Conservation (phyloP, 1,140 invertebrate genomes). For the Capitella teleta region DNA sequence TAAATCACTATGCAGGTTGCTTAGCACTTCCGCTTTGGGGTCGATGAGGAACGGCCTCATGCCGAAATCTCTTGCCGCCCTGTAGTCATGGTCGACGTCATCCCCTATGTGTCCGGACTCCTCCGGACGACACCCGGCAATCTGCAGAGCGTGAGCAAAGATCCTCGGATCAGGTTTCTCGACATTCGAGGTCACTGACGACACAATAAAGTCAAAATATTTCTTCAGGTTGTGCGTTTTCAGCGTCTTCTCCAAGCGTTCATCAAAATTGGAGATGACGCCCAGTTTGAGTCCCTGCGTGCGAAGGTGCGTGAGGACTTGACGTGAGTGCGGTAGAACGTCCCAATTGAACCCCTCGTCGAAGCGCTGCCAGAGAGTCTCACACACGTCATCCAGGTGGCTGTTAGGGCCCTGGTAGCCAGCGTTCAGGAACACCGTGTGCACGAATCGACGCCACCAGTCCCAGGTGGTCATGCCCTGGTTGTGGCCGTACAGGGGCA, state of each 20-base stretch:
- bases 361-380: slow-evolving; percentile 44
- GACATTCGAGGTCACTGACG: slow-evolving; percentile 59
- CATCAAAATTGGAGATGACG: slow-evolving; percentile 80
- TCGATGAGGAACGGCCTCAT: slow-evolving; percentile 60
- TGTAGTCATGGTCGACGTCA: slow-evolving; percentile 60
- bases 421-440: slow-evolving; percentile 49
- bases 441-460: slow-evolving; percentile 68
- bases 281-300: slow-evolving; percentile 43
- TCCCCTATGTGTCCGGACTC: slow-evolving; percentile 75
- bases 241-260: slow-evolving; percentile 59
- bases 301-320: slow-evolving; percentile 51
- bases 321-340: slow-evolving; percentile 50
- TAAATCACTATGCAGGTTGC: too few relatives aligned
- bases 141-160: slow-evolving; percentile 57
- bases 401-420: slow-evolving; percentile 13
- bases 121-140: slow-evolving; percentile 40
- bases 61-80: slow-evolving; percentile 58
- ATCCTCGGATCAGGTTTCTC: slow-evolving; percentile 65
- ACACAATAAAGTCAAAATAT: slow-evolving; percentile 68
- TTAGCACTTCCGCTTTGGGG: neutral
- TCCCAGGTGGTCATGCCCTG: slow-evolving; percentile 58
- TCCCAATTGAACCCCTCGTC: slow-evolving; percentile 60
- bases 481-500: slow-evolving; percentile 68
- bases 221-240: slow-evolving; percentile 50
- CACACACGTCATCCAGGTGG: slow-evolving; percentile 49